Conservation (phyloP, 2,797 vertebrate species). For the Scleropages formosus region DNA sequence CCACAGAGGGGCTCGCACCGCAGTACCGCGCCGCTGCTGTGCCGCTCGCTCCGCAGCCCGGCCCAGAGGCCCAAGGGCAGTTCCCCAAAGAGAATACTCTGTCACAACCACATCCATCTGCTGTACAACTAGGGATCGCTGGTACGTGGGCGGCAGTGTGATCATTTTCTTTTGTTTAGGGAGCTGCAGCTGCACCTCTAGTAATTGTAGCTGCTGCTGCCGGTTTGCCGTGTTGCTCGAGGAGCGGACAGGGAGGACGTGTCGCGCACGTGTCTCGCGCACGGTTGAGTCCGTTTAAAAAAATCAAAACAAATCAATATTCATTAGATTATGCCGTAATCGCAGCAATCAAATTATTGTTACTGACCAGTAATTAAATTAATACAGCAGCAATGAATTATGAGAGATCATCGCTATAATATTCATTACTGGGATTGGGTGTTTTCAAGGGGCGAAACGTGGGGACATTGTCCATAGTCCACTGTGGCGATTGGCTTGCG, state of each 20-base stretch:
- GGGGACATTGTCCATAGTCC: no score
- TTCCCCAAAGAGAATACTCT: slow-evolving; percentile 46
- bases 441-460: no score
- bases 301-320: background rate
- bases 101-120: slow-evolving; percentile 30
- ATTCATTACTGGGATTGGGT: no score
- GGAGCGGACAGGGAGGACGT: background rate
- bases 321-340: background rate
- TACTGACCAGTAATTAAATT: slow-evolving; percentile 4
- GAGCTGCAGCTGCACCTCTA: background rate
- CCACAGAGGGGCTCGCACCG: background rate
- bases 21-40: background rate
- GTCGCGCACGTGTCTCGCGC: background rate
- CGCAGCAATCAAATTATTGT: background rate
- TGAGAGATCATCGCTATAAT: no score
- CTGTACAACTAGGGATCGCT: slow-evolving; percentile 21
- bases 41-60: slow-evolving; percentile 15
- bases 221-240: no score
- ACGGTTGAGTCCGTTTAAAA: background rate
- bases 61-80: slow-evolving; percentile 34
- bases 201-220: background rate
- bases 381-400: background rate
- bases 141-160: no score
- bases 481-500: no score
- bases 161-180: slow-evolving; percentile 27